phyloP scores from a whole-genome alignment of 1,140 invertebrate genomes.

The Trichogramma pretiosum region DNA sequence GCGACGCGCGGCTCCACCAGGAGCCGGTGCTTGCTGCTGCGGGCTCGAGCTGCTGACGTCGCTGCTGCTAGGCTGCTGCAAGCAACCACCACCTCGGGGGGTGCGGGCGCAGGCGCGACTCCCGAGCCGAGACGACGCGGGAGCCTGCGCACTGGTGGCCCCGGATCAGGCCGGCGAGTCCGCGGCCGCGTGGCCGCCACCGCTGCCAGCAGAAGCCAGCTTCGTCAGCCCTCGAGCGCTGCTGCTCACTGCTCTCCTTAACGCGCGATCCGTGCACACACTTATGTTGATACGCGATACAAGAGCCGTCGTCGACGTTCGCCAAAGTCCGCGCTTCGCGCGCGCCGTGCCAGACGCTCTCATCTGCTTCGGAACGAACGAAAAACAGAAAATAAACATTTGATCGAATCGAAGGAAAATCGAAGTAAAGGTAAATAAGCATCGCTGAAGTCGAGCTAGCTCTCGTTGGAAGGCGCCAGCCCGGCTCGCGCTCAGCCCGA shows the following conservation, averaged over 20 bases:
- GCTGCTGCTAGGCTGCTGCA: background rate
- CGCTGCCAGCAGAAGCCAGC: background rate
- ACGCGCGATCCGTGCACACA: no score
- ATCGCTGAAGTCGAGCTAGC: background rate
- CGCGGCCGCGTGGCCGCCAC: background rate
- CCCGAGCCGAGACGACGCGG: background rate
- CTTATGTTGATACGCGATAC: no score
- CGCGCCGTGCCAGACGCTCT: background rate
- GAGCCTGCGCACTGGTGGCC: background rate
- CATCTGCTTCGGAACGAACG: no score
- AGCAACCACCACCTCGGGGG: background rate
- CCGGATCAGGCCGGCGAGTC: background rate
- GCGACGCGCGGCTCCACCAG: conserved; percentile 12
- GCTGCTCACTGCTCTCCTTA: no score
- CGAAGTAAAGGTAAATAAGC: no score
- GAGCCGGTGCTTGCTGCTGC: no score
- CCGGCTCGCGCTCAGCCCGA: background rate
- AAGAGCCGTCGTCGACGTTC: no score
- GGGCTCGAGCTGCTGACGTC: no score
- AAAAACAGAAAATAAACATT: no score
- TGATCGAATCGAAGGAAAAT: no score
- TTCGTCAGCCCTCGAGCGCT: no score
- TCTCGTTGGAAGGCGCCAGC: background rate
- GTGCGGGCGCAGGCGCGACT: background rate
- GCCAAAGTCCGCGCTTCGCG: background rate